Base-by-base conservation (phyloP, 1,140 invertebrate species). In the Bactericera cockerelli region DNA sequence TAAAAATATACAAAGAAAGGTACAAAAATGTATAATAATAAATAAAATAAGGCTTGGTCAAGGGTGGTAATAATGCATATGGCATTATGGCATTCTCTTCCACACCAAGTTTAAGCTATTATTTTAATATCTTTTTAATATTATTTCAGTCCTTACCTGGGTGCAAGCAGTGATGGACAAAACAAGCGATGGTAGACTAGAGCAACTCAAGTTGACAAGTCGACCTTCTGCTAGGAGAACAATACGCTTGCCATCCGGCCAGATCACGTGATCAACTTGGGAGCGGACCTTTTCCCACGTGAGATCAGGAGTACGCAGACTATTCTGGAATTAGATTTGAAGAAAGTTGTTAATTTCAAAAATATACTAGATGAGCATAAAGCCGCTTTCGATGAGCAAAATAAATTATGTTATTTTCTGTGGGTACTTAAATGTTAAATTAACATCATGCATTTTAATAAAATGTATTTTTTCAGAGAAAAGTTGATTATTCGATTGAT, bases 231-330 rank as follows among this genome's bases (percentile, higher is more conserved):
- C 93, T 61, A 98, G 75, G 31, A 98, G 76, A 54, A 98, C 89
- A 61, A 93, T 89, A 65, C 82, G 80, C 76, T 91, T 96, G 58
- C 89, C 88, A 73, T 90, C 89, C 25, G 89, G 87, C 89, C 92
- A 97, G 64, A 95, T 93, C 62, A 97, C 88, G 73, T 97, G 93
- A 72, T 98, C 93, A 38, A 98, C 93, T 77, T 97, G 93, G 19
- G 92, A 94, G 56, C 94, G 78, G 16, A 98, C 93, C 72, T 93
- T 90, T 74, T 98, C 94, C 93, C 94, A 97, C 55, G 90, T 91
- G 63, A 98, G 72, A 67, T 97, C 93, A 0, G 91, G 89, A 19
- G 92, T 96, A 60, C 90, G 76, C 59, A 98, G 74, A 68, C 91
- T 91, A 72, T 93, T 91, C 87, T 89, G 70, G 66, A 77, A 74